Base-by-base conservation (phyloP, 2,888 invertebrate genomes). In the Erpobdella octoculata region DNA sequence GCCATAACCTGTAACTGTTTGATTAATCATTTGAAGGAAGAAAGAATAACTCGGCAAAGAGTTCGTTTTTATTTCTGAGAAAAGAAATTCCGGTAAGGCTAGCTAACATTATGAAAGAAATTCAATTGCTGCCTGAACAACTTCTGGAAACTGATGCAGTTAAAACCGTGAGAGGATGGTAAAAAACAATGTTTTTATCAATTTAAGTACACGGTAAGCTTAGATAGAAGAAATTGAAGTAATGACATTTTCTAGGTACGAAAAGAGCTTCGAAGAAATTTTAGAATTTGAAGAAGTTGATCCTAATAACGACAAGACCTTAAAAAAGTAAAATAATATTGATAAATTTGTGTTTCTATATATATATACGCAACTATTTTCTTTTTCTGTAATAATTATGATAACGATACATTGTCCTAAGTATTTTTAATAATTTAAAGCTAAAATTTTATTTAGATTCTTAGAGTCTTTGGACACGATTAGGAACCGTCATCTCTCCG, bases 81-180 rank as follows among this genome's bases (percentile, higher is more conserved):
- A 95, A 97, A 84, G 98, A 98, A 85, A 85, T 98, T 73, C 96
- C 97, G n/a, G 95, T 96, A n/a, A 88, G 98, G 36, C 85, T 98
- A 80, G 95, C 98, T 69, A 98, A 98, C 83, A 98, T 98, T 79
- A 98, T 98, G 97, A 95, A 96, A 83, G 98, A 98, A 86, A 95
- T 98, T 82, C 92, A 93, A 67, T 86, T 97, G 48, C 86, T 98
- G 8, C 71, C 71, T 9, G 67, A 93, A 76, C 91, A 91, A 80
- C 86, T 99, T 41, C 87, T 96, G 6, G 87, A 89, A 72, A 96
- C 93, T 89, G 94, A 95, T 0, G 94, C 94, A 1, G 93, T 96
- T 15, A 88, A 89, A 25, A 88, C 93, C 76, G 94, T 99, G 66
- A 92, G 93, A 84, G 90, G 79, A 72, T 82, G 82, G 82, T 82